Conservation (phyloP, 2,797 vertebrate species). For the Anguilla marmorata region DNA sequence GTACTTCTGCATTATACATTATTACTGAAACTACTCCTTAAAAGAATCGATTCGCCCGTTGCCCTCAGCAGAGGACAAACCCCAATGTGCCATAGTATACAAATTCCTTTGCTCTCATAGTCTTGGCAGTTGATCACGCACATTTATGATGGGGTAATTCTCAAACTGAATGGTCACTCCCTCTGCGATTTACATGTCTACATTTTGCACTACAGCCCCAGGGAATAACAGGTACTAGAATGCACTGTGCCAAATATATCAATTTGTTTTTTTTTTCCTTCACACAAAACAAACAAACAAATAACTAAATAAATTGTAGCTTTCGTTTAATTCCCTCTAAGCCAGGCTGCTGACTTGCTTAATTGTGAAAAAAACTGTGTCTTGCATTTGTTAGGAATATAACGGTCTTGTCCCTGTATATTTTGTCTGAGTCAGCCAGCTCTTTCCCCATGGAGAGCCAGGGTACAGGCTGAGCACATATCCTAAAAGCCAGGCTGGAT, state of each 20-base stretch:
- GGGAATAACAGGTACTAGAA: background rate
- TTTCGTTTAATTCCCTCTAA: background rate
- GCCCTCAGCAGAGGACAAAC: background rate
- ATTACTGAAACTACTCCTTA: too few species aligned
- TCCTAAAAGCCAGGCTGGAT: background rate
- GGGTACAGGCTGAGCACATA: background rate
- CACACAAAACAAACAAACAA: background rate
- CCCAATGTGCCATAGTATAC: background rate
- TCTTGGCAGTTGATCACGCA: background rate
- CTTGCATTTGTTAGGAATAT: background rate
- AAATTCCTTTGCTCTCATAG: background rate
- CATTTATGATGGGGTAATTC: background rate
- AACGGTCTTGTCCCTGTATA: slow-evolving; percentile 2
- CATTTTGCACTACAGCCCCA: background rate
- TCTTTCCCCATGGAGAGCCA: background rate
- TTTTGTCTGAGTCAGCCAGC: background rate
- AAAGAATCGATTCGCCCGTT: background rate
- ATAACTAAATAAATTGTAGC: background rate
- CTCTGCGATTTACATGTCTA: background rate
- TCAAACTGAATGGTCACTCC: background rate
- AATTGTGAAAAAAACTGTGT: background rate
- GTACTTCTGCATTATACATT: too few species aligned
- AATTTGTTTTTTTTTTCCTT: background rate
- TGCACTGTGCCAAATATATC: background rate
- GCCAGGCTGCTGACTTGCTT: background rate